These are phyloP conservation scores for Takifugu ocellatus DNA, from an alignment of 2,797 vertebrate species.

Conservation along the genomic window DNA sequence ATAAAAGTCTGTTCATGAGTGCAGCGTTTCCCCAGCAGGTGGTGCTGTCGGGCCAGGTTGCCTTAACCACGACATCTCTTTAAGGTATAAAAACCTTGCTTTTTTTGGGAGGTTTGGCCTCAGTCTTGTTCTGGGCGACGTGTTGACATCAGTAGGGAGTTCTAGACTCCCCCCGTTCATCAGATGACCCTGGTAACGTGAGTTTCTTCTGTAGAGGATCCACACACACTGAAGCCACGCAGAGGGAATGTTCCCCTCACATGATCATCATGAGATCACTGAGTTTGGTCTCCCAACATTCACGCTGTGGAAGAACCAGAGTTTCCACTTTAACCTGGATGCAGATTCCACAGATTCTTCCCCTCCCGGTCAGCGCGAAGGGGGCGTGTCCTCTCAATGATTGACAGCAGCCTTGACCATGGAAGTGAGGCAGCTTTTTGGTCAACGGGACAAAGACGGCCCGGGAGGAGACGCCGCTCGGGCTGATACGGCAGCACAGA, in stretches of 20 bases:
- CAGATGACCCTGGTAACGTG: slow-evolving; percentile 53
- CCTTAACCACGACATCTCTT: background rate
- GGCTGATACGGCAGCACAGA: no score
- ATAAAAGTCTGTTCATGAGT: no score
- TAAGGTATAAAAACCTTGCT: background rate
- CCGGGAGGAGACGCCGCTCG: no score
- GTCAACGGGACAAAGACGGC: background rate
- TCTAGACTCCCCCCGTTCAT: slow-evolving; percentile 30
- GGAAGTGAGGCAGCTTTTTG: background rate
- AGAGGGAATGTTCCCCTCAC: slow-evolving; percentile 35
- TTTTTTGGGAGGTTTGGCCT: background rate
- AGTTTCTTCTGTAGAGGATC: slow-evolving; percentile 33
- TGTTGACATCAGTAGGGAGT: slow-evolving; percentile 12
- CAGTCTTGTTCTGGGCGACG: background rate
- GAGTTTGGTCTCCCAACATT: slow-evolving; percentile 26
- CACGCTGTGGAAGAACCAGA: slow-evolving; percentile 1
- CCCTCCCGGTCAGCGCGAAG: background rate
- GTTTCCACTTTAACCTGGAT: background rate
- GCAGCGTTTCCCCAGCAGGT: no score
- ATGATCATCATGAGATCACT: slow-evolving; percentile 52
- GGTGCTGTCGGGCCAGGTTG: no score
- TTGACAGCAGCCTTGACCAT: background rate
- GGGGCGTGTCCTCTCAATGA: background rate
- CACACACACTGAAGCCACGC: slow-evolving; percentile 10
- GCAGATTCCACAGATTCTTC: no score